Percentiles rank a stretch among this genome's conserved stretches.
phyloP scores from a whole-genome alignment of 2,113 vertebrate genomes.

The Ciconia boyciana region DNA sequence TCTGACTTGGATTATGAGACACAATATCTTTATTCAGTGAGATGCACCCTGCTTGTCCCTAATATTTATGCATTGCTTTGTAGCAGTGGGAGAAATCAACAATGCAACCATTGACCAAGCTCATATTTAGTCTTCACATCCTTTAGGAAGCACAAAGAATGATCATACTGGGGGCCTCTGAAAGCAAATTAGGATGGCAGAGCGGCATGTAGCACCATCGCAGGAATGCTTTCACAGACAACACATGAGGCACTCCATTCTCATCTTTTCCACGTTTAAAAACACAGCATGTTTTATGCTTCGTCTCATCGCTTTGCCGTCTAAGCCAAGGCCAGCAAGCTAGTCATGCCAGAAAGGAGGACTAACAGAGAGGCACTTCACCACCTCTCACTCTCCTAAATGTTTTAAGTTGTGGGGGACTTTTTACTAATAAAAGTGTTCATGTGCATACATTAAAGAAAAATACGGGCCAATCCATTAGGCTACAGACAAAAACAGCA shows the following conservation, averaged over 20 bases:
- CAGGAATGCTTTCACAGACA: conserved; percentile 24
- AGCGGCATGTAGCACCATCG: conserved; percentile 4
- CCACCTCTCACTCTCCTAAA: neutral
- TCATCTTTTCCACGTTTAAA: neutral
- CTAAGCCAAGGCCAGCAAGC: neutral
- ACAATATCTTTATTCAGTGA: conserved; percentile 38
- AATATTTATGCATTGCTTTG: conserved; percentile 30
- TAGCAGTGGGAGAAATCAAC: conserved; percentile 30
- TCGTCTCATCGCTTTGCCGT: neutral
- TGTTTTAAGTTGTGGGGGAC: neutral
- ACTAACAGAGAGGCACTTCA: neutral
- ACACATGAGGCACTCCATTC: neutral
- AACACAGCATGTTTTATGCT: neutral
- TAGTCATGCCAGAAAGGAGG: neutral
- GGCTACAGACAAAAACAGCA: neutral
- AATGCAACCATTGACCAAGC: conserved; percentile 48
- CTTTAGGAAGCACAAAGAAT: conserved; percentile 49
- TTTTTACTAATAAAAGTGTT: neutral
- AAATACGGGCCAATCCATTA: neutral
- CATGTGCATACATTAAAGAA: neutral
- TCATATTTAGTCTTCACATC: conserved; percentile 23
- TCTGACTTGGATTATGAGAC: neutral
- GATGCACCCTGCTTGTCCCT: conserved; percentile 34
- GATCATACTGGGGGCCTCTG: conserved; percentile 8
- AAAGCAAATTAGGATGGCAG: conserved; percentile 53